Conservation (phyloP, 1,140 invertebrate species). For the Latrodectus geometricus region DNA sequence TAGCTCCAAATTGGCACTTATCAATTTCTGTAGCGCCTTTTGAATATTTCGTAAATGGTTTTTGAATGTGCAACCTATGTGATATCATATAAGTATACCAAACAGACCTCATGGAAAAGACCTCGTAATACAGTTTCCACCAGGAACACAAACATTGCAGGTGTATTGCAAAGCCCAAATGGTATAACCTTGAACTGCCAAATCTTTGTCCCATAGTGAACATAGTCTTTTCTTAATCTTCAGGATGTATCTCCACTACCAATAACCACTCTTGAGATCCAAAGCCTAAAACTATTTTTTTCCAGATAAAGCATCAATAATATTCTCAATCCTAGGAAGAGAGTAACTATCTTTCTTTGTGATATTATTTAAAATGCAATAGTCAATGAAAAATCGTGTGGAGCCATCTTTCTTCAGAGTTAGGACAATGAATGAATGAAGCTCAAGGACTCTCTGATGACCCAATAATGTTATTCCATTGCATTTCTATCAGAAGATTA, state of each 20-base stretch:
- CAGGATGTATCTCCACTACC: constrained; percentile 46
- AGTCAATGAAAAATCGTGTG: constrained; percentile 70
- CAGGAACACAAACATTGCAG: constrained; percentile 68
- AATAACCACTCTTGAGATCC: constrained; percentile 59
- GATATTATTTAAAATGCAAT: constrained; percentile 69
- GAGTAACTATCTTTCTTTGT: constrained; percentile 68
- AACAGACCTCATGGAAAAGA: constrained; percentile 58
- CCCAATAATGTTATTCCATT: constrained; percentile 31
- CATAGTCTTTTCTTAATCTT: constrained; percentile 47
- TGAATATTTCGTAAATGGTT: neutral
- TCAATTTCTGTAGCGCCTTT: constrained; percentile 64
- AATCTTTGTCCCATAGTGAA: constrained; percentile 17
- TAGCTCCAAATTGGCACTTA: constrained; percentile 40
- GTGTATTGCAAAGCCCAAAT: constrained; percentile 71
- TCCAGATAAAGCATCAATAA: constrained; percentile 40
- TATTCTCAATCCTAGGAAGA: constrained; percentile 60
- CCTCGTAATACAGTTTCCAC: constrained; percentile 67
- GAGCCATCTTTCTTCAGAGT: constrained; percentile 71
- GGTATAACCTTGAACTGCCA: constrained; percentile 58
- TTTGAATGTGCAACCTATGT: constrained; percentile 3
- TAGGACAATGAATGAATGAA: constrained; percentile 69
- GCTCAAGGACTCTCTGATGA: constrained; percentile 23
- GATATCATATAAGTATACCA: neutral
- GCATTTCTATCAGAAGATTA: constrained; percentile 19
- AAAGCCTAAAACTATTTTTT: constrained; percentile 50